Evolutionary conservation across 2,888 invertebrate species (phyloP).

Genomic region (Watsonalla binaria): DNA sequence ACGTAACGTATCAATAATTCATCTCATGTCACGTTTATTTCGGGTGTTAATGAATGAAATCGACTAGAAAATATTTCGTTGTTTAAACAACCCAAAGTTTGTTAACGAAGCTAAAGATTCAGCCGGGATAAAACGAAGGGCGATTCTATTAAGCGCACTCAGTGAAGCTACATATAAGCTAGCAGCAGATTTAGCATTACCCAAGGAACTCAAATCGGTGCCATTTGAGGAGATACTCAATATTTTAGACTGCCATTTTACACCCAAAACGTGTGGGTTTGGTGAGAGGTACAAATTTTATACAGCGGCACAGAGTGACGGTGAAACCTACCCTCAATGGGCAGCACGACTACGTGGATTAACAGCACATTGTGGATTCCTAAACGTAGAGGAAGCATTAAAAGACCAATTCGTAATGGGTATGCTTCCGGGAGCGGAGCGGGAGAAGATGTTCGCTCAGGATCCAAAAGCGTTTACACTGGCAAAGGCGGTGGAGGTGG

Average conservation of each 20-base stretch:
- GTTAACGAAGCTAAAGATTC: no score
- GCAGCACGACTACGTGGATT: conserved; percentile 13
- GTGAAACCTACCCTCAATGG: conserved; percentile 10
- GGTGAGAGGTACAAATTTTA: conserved; percentile 9
- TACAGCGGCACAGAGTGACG: conserved; percentile 11
- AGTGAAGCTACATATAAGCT: conserved; percentile 15
- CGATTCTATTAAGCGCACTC: conserved; percentile 17
- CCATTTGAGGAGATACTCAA: conserved; percentile 13
- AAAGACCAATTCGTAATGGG: conserved; percentile 21
- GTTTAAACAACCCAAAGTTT: no score
- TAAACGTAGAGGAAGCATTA: conserved; percentile 15
- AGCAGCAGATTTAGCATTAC: conserved; percentile 12
- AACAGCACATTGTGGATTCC: conserved; percentile 14
- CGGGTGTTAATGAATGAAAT: no score
- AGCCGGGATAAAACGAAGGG: conserved; percentile 10
- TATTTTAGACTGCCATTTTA: conserved; percentile 18
- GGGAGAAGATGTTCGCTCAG: conserved; percentile 21
- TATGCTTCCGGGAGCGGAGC: conserved; percentile 19
- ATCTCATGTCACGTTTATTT: no score
- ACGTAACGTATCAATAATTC: no score
- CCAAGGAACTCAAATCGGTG: conserved; percentile 8
- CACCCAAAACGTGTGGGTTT: conserved; percentile 19
- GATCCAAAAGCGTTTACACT: conserved; percentile 16
- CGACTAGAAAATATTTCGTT: no score
- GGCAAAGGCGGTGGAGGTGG: conserved; percentile 19